Percentiles rank a stretch among this genome's conserved stretches.
These are phyloP conservation scores for Typhlichthys eigenmanni DNA, from an alignment of 2,797 vertebrate species.

Conservation along the genomic window DNA sequence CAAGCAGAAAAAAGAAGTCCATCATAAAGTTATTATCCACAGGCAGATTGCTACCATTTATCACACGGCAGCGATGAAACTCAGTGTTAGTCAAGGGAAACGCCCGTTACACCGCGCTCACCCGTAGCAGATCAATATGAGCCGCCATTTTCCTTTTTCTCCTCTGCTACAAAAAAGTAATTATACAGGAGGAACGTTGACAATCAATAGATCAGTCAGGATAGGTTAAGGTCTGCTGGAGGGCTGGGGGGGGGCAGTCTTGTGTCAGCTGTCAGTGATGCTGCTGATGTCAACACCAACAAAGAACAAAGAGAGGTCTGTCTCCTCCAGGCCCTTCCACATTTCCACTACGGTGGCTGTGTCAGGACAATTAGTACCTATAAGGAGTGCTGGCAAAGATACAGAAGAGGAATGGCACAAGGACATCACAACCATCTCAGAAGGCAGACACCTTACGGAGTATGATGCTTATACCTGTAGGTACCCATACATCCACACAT, in stretches of 20 bases:
- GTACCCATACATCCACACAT: no score
- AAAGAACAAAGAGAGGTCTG: slow-evolving; percentile 59
- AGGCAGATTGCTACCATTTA: slow-evolving; percentile 85
- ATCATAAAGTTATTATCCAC: slow-evolving; percentile 94
- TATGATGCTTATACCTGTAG: no score
- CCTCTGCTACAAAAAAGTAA: slow-evolving; percentile 85
- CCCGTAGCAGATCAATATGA: slow-evolving; percentile 86
- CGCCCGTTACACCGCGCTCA: slow-evolving; percentile 80
- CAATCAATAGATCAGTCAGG: slow-evolving; percentile 86
- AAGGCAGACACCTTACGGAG: no score
- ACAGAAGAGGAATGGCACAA: slow-evolving; percentile 8
- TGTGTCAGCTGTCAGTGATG: slow-evolving; percentile 77
- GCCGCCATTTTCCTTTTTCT: slow-evolving; percentile 74
- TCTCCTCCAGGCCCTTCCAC: slow-evolving; percentile 47
- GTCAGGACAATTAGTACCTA: slow-evolving; percentile 55
- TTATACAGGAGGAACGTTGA: slow-evolving; percentile 94
- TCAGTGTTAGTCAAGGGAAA: slow-evolving; percentile 92
- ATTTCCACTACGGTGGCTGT: slow-evolving; percentile 42
- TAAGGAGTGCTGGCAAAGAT: slow-evolving; percentile 12
- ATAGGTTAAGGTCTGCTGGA: slow-evolving; percentile 79
- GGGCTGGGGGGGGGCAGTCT: slow-evolving; percentile 48
- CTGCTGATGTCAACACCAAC: slow-evolving; percentile 58
- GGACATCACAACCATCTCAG: no score
- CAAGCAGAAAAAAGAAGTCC: slow-evolving; percentile 85
- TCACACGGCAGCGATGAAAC: slow-evolving; percentile 91